Conservation (phyloP, 1,140 invertebrate species). For the Lordiphosa clarofinis region DNA sequence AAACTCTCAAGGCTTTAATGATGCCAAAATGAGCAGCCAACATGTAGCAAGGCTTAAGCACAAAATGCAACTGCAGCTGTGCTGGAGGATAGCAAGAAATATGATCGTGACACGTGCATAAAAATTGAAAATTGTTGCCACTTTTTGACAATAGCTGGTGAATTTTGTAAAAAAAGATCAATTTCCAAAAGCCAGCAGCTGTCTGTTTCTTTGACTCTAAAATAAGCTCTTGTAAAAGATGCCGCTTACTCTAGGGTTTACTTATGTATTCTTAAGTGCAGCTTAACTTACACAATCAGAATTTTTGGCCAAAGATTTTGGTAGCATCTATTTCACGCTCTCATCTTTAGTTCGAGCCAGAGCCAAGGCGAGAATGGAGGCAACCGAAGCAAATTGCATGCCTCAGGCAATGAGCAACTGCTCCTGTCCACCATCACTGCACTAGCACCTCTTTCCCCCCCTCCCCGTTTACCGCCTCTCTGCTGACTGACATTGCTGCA, state of each 20-base stretch:
- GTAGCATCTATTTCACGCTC: too few relatives aligned
- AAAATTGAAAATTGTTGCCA: conserved; percentile 19
- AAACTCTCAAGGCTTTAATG: conserved; percentile 57
- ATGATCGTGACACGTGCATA: conserved; percentile 27
- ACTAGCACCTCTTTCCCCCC: background rate
- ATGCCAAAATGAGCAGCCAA: conserved; percentile 61
- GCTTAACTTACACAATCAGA: too few relatives aligned
- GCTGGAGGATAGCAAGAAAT: conserved; percentile 13
- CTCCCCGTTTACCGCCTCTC: background rate
- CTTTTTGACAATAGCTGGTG: too few relatives aligned
- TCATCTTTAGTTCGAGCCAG: background rate
- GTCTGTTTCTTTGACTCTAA: too few relatives aligned
- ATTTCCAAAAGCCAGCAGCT: too few relatives aligned
- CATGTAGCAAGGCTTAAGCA: conserved; percentile 36
- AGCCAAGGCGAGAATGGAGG: background rate
- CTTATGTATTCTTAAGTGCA: too few relatives aligned
- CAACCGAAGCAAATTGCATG: conserved; percentile 1
- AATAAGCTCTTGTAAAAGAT: too few relatives aligned
- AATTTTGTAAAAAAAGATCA: too few relatives aligned
- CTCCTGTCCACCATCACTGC: conserved; percentile 38
- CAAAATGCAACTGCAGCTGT: conserved; percentile 34
- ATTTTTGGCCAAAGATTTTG: too few relatives aligned
- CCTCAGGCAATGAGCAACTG: conserved; percentile 43
- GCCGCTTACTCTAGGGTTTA: too few relatives aligned
- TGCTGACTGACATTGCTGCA: conserved; percentile 32